These are phyloP conservation scores for Microcebus griseorufus DNA, from an alignment of 2,113 vertebrate species.

Conservation along the genomic window DNA sequence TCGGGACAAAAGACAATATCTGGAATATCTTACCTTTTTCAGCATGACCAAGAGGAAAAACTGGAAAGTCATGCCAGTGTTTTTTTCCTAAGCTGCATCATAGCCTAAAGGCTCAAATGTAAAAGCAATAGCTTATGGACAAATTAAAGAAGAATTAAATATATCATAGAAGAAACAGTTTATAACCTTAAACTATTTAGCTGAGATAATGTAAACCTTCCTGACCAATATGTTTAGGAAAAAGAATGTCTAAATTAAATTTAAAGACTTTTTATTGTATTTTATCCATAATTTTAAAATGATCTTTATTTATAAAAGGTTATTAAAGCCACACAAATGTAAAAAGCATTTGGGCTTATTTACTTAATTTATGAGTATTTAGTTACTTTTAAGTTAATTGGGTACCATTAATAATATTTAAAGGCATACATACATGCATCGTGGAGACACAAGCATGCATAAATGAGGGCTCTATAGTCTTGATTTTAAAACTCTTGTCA, in stretches of 20 bases:
- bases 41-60: too few relatives aligned
- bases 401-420: background rate
- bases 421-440: background rate
- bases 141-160: background rate
- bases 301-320: background rate
- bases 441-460: background rate
- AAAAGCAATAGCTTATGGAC: background rate
- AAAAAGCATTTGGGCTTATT: background rate
- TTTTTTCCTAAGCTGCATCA: background rate
- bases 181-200: background rate
- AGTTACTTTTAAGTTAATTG: background rate
- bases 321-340: background rate
- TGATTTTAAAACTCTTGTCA: background rate
- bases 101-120: background rate
- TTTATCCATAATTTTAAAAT: background rate
- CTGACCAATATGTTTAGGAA: background rate
- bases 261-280: background rate
- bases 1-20: too few relatives aligned
- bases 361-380: background rate
- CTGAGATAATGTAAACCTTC: background rate
- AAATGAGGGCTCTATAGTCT: background rate
- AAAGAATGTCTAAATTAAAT: background rate
- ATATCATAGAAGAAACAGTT: background rate
- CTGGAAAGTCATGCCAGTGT: too few relatives aligned
- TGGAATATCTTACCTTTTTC: too few relatives aligned